These are phyloP conservation scores for Streptopelia turtur DNA, from an alignment of 2,797 vertebrate genomes.

Conservation along the genomic window DNA sequence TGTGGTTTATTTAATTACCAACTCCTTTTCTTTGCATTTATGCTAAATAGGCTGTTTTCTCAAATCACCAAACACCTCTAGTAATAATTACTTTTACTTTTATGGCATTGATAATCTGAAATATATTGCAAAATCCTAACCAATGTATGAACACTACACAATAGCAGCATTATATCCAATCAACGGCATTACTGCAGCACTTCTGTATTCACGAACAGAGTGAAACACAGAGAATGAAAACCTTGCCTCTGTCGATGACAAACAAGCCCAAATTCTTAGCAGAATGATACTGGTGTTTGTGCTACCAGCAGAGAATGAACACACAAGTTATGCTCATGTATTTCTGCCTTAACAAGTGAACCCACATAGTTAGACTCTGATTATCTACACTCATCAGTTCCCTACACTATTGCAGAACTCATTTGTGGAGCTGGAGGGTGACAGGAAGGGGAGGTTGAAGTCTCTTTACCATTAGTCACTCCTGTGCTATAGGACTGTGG, in stretches of 20 bases:
- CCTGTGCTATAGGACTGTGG: neutral
- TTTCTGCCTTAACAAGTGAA: neutral
- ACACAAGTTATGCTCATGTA: neutral
- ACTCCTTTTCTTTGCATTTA: neutral
- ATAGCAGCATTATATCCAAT: neutral
- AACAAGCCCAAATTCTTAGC: neutral
- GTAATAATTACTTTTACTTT: neutral
- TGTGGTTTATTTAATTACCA: neutral
- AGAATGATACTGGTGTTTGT: neutral
- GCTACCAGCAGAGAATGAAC: neutral
- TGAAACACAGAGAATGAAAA: neutral
- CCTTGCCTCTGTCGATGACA: neutral
- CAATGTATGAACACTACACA: neutral
- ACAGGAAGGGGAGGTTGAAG: neutral
- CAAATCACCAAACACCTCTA: neutral
- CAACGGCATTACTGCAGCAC: neutral
- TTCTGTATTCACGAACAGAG: neutral
- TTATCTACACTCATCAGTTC: neutral
- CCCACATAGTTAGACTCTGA: neutral
- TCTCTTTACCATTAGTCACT: neutral
- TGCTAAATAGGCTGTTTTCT: neutral
- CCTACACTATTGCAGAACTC: neutral
- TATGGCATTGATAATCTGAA: neutral
- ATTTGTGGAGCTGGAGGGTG: neutral
- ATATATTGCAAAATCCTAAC: neutral